Percentiles rank a stretch among this genome's conserved stretches.
These are phyloP conservation scores for Lottia scabra DNA, from an alignment of 2,888 invertebrate genomes.

Conservation along the genomic window DNA sequence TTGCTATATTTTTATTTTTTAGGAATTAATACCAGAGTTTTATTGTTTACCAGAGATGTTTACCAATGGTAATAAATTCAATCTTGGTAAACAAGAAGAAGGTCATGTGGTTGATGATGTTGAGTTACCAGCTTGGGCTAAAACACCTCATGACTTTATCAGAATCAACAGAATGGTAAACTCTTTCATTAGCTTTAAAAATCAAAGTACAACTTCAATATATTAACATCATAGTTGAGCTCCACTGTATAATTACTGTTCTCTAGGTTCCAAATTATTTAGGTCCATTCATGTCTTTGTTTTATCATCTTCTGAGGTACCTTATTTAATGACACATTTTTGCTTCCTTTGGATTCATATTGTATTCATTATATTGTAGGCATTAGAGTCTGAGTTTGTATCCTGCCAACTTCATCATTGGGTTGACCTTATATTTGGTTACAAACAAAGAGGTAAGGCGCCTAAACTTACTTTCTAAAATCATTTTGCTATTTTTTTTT, in stretches of 20 bases:
- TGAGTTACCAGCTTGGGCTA: conserved; percentile 94
- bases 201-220: background rate
- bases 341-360: too few species aligned
- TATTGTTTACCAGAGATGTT: conserved; percentile 99
- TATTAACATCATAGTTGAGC: too few species aligned
- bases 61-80: conserved; percentile 86
- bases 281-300: too few species aligned
- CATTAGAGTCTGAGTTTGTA: conserved; percentile 98
- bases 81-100: conserved; percentile 90
- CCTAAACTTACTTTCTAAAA: too few species aligned
- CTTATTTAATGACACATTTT: too few species aligned
- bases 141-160: conserved; percentile 95
- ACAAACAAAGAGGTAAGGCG: conserved; percentile 93
- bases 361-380: conserved; percentile 73
- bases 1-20: conserved; percentile 36
- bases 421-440: conserved; percentile 99
- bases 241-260: too few species aligned
- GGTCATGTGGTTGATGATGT: conserved; percentile 87
- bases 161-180: conserved; percentile 93
- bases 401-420: conserved; percentile 99
- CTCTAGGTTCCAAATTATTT: too few species aligned
- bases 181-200: background rate
- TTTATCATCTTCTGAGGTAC: too few species aligned
- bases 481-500: too few species aligned
- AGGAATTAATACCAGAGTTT: conserved; percentile 98